Percentiles rank a stretch among this genome's conserved stretches.
Conservation (phyloP, 2,113 vertebrate species). For the Anolis sagrei region DNA sequence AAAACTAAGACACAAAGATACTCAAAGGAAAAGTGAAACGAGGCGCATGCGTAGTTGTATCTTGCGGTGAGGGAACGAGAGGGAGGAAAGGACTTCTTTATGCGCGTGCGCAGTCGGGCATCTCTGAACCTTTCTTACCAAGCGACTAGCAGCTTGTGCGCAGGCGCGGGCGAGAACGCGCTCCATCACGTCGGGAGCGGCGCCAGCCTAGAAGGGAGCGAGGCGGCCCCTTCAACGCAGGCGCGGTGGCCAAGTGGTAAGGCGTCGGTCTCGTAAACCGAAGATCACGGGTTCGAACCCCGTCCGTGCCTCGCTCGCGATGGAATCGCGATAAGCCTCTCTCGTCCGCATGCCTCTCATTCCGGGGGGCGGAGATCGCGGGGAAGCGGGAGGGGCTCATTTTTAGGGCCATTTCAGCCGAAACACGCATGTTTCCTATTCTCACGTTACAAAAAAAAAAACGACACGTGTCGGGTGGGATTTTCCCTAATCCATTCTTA, state of each 20-base stretch:
- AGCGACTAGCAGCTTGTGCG: no score
- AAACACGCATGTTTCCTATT: no score
- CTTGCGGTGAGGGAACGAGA: no score
- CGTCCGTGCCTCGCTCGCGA: constrained; percentile 43
- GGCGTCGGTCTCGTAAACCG: constrained; percentile 94
- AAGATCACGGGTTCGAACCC: constrained; percentile 92
- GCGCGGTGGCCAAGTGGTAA: constrained; percentile 96
- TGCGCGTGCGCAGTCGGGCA: neutral
- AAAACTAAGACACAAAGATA: no score
- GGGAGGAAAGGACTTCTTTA: rapidly evolving
- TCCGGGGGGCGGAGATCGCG: no score
- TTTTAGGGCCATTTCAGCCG: constrained; percentile 21
- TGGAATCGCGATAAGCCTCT: rapidly evolving
- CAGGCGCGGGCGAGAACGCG: neutral
- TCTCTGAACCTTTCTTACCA: no score
- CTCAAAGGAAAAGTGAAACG: no score
- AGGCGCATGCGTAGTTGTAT: neutral
- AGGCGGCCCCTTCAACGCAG: constrained; percentile 1
- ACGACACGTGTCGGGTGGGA: neutral
- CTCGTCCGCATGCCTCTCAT: no score
- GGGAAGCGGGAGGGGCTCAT: rapidly evolving
- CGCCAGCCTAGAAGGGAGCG: constrained; percentile 54
- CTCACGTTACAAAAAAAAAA: neutral
- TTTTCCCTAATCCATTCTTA: no score
- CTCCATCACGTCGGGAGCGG: constrained; percentile 44